phyloP scores from a whole-genome alignment of 1,140 invertebrate genomes.

The Cydia strobilella region DNA sequence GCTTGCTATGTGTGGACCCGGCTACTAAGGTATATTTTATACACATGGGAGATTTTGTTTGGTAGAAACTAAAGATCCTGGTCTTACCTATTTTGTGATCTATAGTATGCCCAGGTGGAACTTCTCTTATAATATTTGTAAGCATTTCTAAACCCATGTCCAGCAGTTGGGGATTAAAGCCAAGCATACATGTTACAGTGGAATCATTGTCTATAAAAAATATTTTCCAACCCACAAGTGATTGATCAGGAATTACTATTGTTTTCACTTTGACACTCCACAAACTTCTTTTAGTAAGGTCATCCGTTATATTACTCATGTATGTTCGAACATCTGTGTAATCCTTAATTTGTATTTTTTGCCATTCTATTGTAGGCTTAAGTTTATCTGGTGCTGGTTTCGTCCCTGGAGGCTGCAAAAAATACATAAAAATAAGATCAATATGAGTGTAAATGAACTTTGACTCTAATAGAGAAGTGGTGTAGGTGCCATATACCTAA shows the following conservation, averaged over 20 bases:
- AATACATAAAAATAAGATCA: neutral
- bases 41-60: too few relatives aligned
- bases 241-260: slow-evolving; percentile 46
- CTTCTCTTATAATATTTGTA: slow-evolving; percentile 50
- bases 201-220: slow-evolving; percentile 61
- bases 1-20: too few relatives aligned
- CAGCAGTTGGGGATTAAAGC: slow-evolving; percentile 48
- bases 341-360: slow-evolving; percentile 72
- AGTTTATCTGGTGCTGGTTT: slow-evolving; percentile 55
- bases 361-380: slow-evolving; percentile 73
- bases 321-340: slow-evolving; percentile 68
- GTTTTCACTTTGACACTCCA: slow-evolving; percentile 36
- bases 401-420: slow-evolving; percentile 52
- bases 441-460: neutral
- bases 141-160: slow-evolving; percentile 60
- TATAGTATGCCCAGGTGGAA: slow-evolving; percentile 58
- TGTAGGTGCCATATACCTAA: neutral
- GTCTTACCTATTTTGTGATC: slow-evolving; percentile 62
- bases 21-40: too few relatives aligned
- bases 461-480: neutral
- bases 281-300: slow-evolving; percentile 33
- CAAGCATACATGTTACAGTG: slow-evolving; percentile 60
- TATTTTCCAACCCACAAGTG: slow-evolving; percentile 50
- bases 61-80: neutral
- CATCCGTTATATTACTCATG: slow-evolving; percentile 52